Conservation (phyloP, 2,113 vertebrate genomes). For the Zosterops lateralis region DNA sequence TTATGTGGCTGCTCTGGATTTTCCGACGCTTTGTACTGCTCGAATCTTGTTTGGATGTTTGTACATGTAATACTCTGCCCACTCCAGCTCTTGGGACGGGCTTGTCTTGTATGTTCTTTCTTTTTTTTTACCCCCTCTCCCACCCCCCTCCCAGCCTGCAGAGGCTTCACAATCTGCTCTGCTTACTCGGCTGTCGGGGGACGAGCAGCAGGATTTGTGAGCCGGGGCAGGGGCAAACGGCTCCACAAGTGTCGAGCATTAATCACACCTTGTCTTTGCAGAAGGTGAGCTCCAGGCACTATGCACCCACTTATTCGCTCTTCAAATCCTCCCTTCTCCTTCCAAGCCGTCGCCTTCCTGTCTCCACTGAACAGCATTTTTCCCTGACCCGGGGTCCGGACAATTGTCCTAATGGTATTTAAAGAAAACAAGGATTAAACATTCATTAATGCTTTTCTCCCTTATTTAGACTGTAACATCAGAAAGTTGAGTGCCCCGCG, state of each 20-base stretch:
- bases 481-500: background rate
- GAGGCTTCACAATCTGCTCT: background rate
- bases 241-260: background rate
- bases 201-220: background rate
- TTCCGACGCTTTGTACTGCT: slow-evolving; percentile 74
- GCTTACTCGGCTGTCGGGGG: background rate
- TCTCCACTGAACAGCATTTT: slow-evolving; percentile 29
- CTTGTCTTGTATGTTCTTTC: background rate
- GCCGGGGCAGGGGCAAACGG: background rate
- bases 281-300: slow-evolving; percentile 5
- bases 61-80: slow-evolving; percentile 59
- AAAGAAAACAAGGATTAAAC: slow-evolving; percentile 58
- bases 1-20: slow-evolving; percentile 81
- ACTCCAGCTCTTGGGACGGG: slow-evolving; percentile 27
- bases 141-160: background rate
- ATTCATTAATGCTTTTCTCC: slow-evolving; percentile 10
- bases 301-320: slow-evolving; percentile 29
- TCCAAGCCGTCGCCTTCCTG: slow-evolving; percentile 37
- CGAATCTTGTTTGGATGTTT: slow-evolving; percentile 46
- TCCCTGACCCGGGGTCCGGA: slow-evolving; percentile 11
- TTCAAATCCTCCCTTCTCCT: background rate
- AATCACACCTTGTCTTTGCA: slow-evolving; percentile 47
- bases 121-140: background rate
- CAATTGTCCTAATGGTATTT: slow-evolving; percentile 44
- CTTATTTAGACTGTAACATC: background rate